phyloP scores from a whole-genome alignment of 2,113 vertebrate genomes.

The Leucopsar rothschildi region DNA sequence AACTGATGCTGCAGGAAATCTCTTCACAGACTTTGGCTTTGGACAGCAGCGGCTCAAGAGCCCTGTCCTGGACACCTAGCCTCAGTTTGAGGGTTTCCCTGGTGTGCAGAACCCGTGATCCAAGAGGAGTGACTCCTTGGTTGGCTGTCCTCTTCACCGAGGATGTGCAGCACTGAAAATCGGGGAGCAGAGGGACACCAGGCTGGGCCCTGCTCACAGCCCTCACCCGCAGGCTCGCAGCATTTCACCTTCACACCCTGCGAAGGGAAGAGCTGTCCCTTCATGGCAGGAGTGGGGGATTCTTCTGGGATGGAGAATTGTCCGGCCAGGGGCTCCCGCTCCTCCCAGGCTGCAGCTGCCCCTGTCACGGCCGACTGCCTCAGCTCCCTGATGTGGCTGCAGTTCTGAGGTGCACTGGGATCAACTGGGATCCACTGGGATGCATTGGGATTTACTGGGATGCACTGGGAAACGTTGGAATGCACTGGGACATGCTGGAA shows the following conservation, averaged over 20 bases:
- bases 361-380: not conserved
- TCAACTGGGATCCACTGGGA: not conserved
- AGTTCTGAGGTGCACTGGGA: not conserved
- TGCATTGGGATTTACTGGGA: not conserved
- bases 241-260: not conserved
- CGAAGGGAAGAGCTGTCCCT: not conserved
- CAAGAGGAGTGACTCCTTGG: not conserved
- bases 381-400: not conserved
- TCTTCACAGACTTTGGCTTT: not conserved
- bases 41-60: not conserved
- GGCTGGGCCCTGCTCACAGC: not conserved
- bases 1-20: not conserved
- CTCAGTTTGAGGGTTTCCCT: not conserved
- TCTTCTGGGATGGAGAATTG: not conserved
- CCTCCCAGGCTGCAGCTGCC: not conserved
- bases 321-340: not conserved
- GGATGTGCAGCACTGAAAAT: not conserved
- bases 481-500: not conserved
- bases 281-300: rapidly evolving
- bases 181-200: not conserved
- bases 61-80: not conserved
- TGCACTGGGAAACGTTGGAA: not conserved
- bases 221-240: not conserved
- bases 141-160: not conserved
- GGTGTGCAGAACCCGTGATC: not conserved